Evolutionary conservation across 2,888 invertebrate genomes (phyloP), one percentile per base, ranked within the genome.

Genomic region (Lathronympha strigana): DNA sequence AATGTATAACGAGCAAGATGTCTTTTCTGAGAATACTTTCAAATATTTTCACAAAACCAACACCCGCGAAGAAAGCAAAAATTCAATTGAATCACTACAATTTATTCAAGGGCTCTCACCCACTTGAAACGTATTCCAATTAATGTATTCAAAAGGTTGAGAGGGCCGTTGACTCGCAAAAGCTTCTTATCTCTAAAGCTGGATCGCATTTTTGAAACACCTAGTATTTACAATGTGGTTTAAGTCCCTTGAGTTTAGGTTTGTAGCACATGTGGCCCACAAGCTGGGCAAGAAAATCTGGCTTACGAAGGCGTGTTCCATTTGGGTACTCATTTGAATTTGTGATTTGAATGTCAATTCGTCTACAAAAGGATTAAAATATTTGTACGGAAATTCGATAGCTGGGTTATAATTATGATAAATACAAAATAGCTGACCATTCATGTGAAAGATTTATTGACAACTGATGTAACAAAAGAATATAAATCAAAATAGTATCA

Each of bases 91-190:
- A 66, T 66, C 40, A 66, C 61, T 66, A 66, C 66, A 61, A 40
- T 61, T 61, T 66, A 66, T 61, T 54, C 66, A 54, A 66, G 61
- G 47, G 61, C 54, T 38, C 61, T 66, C 60, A 49, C 40, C 64
- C 58, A 61, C 66, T 66, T 61, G 64, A 58, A 58, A 58, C 61
- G 54, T 66, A 66, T 66, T 66, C 66, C 66, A 66, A 66, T 66
- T 66, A 66, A 66, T 66, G 61, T 61, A 66, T 61, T 66, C 66
- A 66, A 66, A 66, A 66, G 66, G 66, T 61, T 54, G 66, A 66
- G 54, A 61, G 66, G 53, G 40, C 66, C 54, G 61, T 66, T 66
- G 66, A 66, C 60, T 66, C 38, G 54, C 58, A 47, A 64, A 64
- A 64, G 66, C 66, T 40, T 38, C 66, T 66, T 61, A 66, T 54